Evolutionary conservation across 2,113 vertebrate species (phyloP).

Genomic region (Lepus europaeus): DNA sequence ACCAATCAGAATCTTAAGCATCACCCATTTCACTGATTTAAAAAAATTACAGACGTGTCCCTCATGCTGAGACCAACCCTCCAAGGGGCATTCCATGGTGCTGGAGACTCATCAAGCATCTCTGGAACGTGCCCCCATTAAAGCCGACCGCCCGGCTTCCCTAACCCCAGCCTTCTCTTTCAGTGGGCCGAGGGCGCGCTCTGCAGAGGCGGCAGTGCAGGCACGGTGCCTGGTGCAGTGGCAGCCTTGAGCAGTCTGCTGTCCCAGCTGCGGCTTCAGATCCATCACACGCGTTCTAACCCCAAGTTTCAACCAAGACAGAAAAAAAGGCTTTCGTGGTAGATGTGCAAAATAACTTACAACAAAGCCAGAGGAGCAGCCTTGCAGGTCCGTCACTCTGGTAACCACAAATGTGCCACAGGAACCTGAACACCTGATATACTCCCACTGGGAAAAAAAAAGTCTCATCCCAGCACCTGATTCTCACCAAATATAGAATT

Average conservation of each 20-base stretch:
- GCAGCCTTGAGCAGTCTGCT: neutral
- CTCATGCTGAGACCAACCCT: neutral
- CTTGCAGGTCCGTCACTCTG: neutral
- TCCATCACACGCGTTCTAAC: no score
- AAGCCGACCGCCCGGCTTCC: neutral
- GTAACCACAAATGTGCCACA: neutral
- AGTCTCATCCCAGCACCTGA: neutral
- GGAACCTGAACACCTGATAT: neutral
- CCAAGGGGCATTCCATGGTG: neutral
- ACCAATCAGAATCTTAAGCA: neutral
- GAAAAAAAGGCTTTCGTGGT: accelerated
- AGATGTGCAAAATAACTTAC: neutral
- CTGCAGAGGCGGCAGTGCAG: neutral
- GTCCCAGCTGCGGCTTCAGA: neutral
- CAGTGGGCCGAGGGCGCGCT: neutral
- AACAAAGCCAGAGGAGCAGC: neutral
- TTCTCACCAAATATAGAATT: neutral
- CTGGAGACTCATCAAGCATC: neutral
- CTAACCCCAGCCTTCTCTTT: neutral
- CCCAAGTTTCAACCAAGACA: neutral
- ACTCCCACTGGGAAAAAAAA: neutral
- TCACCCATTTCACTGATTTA: neutral
- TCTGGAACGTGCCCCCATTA: neutral
- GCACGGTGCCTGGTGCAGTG: neutral
- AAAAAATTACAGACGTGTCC: neutral